Evolutionary conservation across 2,888 invertebrate species (phyloP).

Genomic region (Germaria angustata): DNA sequence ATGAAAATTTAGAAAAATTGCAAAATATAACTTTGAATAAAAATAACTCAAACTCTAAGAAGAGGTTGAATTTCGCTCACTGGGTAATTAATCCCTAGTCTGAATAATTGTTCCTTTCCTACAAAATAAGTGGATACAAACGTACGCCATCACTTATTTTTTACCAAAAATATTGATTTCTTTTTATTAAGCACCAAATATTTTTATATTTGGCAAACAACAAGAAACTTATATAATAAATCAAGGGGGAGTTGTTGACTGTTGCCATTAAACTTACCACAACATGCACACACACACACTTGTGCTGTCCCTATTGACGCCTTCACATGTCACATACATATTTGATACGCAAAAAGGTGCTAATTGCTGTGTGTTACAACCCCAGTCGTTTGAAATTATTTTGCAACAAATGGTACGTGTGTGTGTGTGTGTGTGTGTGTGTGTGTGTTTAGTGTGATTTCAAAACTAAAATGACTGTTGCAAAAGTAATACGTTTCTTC

Average conservation of each 20-base stretch:
- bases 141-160: not conserved
- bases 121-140: too few relatives aligned
- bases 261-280: constrained; percentile 12
- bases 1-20: too few relatives aligned
- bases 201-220: not conserved
- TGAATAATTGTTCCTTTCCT: too few relatives aligned
- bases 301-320: not conserved
- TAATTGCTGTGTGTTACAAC: constrained; percentile 72
- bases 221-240: constrained; percentile 8
- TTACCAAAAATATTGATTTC: not conserved
- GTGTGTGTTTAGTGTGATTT: constrained; percentile 6
- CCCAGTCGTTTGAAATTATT: constrained; percentile 67
- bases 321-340: constrained; percentile 28
- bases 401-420: constrained; percentile 1
- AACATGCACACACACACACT: not conserved
- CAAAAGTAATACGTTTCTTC: not conserved
- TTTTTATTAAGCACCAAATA: not conserved
- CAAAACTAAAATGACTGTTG: constrained; percentile 5
- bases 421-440: not conserved
- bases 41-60: too few relatives aligned
- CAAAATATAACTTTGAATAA: too few relatives aligned
- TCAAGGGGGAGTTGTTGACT: constrained; percentile 23
- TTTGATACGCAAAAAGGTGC: constrained; percentile 75
- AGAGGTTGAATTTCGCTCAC: too few relatives aligned
- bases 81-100: too few relatives aligned